Base-by-base conservation (phyloP, 2,113 vertebrate genomes). In the Gorsachius goisagi region DNA sequence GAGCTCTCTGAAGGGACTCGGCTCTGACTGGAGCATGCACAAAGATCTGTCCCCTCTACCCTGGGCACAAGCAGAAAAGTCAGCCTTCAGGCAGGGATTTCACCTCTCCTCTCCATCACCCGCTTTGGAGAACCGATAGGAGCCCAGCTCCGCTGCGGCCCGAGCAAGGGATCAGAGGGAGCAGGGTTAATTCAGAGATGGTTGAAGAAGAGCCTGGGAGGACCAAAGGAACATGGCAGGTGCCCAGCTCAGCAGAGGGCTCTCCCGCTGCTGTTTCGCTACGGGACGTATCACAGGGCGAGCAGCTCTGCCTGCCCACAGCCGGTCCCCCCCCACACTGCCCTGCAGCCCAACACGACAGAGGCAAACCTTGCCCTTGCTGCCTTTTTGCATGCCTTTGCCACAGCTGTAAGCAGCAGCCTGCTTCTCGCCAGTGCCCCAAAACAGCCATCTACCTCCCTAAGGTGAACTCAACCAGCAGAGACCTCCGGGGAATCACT, bases 261-360 rank as follows among this genome's bases (percentile, higher is more conserved):
- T 71, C 64, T n/a, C 35, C 23, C 7, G 2, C 73, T 49, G 45
- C 2, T 23, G 16, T 50, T 75, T 71, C 11, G 1, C 44, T 56
- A 27, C 1, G 2, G 47, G 32, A 10, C 2, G n/a, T 13, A 28
- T 24, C 69, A 28, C 2, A 3, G 3, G 1, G 8, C 3, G 2
- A 68, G 55, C n/a, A 18, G 55, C 32, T 24, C 32, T 28, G 28
- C 71, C 55, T 33, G 44, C 55, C 56, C 2, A 1, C 69, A 56
- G 83, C 47, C 6, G 4, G 47, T 27, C 53, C 30, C 45, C 45
- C 12, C 6, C 1, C 13, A 10, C 5, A 0, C n/a, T 24, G 49
- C 68, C 50, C 27, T 8, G 9, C 44, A 19, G 13, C 45, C 33
- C 27, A 7, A 20, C 39, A 12, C 1, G 10, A 26, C 37, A 14